Evolutionary conservation across 1,140 invertebrate genomes (phyloP), one percentile per base, ranked within the genome.

Genomic region (Heliconius hermathena): DNA sequence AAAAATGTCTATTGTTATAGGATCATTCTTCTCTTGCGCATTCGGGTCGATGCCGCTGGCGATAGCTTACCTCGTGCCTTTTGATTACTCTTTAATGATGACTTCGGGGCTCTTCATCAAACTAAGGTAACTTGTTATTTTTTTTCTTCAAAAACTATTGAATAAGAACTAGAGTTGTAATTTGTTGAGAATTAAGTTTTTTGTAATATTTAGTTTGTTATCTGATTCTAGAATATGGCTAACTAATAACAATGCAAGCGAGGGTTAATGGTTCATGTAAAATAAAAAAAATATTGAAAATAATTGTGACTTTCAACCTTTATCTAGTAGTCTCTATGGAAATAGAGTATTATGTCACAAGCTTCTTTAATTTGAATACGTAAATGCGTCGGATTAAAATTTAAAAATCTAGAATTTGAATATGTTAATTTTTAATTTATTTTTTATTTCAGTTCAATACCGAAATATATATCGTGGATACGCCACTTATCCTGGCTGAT

Each of bases 401-500:
- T 6, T 6, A 6, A 33, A 33, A 41, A 13, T 41, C 11, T 41
- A 41, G 2, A 13, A 41, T 41, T 41, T 41, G 0, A 46, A 46
- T 46, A 16, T 11, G 0, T 13, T 8, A 41, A 41, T 41, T 41
- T 11, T 41, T 41, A 11, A 41, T 46, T 46, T 13, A 33, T 41
- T 46, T 46, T 71, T 38, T 71, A 38, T 95, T 95, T 41, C 89
- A 97, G 97, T 81, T 96, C 98, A 5, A 93, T 99, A 78, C 98
- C 98, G 0, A 89, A 94, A 79, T 97, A 97, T 81, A 95, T 99
- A 46, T 95, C 96, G 33, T 99, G 98, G 97, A 95, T 98, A 1
- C 97, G 97, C 87, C 98, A 98, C 89, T 87, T 99, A 16, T 99
- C 98, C 0, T 99, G 98, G 98, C 96, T 99, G 86, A 97, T 98